Evolutionary conservation across 2,888 invertebrate species (phyloP), one percentile per base, ranked within the genome.

Genomic region (Drosophila affinis): DNA sequence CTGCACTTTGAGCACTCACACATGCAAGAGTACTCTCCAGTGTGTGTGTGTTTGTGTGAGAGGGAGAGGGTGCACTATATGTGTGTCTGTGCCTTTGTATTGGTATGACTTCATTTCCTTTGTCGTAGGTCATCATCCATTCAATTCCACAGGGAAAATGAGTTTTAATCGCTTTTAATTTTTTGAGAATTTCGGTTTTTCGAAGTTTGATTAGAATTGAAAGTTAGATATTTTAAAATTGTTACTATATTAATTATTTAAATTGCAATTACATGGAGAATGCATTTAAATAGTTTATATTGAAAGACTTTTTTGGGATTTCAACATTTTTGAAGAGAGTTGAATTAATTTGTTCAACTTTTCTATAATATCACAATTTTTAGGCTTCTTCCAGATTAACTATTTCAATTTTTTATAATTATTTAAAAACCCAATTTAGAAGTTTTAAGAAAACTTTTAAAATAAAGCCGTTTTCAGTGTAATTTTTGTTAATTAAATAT

Each of bases 41-140:
- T 61, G 53, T 46, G 34, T 27, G 44, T 39, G 55, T 14, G 47
- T 53, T 48, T 44, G 58, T 49, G 34, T 27, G 45, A 14, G 51
- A 47, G 48, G 14, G 39, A 39, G 39, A 39, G 39, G n/a, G 39
- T 6, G 39, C 39, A 14, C 14, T 32, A 24, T 45, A 45, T 24
- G 44, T 39, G 55, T 12, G 47, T 53, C 52, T 44, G 58, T 49
- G 45, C 53, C 53, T 69, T 56, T 76, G 77, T 81, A 63, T 79
- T 90, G 87, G 87, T 86, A 88, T 90, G 91, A 90, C 89, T 91
- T 91, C 89, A 90, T 90, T 90, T 90, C 90, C 90, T 90, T 90
- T 90, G 90, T 90, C 91, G 90, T 90, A 90, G 90, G 90, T 90
- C 90, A 91, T 90, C 90, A 79, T 70, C 29, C 29, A 29, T 29